phyloP scores from a whole-genome alignment of 2,113 vertebrate genomes.

The Speoplatyrhinus poulsoni region DNA sequence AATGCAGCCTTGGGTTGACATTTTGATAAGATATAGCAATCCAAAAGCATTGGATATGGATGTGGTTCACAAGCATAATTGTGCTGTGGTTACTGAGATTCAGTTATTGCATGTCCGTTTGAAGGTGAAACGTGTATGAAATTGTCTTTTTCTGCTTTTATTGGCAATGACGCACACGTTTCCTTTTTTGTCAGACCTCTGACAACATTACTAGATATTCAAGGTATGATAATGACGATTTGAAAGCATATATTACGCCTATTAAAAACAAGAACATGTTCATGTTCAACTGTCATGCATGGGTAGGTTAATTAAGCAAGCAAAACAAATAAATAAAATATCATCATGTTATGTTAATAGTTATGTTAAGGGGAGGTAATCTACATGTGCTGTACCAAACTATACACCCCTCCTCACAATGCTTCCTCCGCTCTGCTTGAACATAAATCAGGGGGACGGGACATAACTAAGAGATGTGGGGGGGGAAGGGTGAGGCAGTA shows the following conservation, averaged over 20 bases:
- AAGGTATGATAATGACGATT: not conserved
- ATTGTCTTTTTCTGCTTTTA: slow-evolving; percentile 1
- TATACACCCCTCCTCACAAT: slow-evolving; percentile 44
- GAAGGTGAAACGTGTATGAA: slow-evolving; percentile 5
- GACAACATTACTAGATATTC: too few relatives aligned
- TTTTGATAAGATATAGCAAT: slow-evolving; percentile 33
- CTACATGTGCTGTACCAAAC: slow-evolving; percentile 39
- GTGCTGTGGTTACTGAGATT: not conserved
- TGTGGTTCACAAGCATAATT: not conserved
- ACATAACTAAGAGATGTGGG: slow-evolving; percentile 32
- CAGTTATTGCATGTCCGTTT: not conserved
- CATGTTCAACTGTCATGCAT: not conserved
- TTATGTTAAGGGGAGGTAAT: slow-evolving; percentile 52
- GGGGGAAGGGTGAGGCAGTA: slow-evolving; percentile 21
- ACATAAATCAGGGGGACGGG: slow-evolving; percentile 56
- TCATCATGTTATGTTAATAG: not conserved
- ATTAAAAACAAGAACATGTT: not conserved
- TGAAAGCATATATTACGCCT: not conserved
- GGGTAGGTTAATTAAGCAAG: not conserved
- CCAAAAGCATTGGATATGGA: slow-evolving; percentile 12
- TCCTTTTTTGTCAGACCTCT: too few relatives aligned
- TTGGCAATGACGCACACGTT: not conserved
- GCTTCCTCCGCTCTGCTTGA: slow-evolving; percentile 47
- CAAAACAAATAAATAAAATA: not conserved
- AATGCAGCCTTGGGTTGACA: slow-evolving; percentile 24